Conservation (phyloP, 2,113 vertebrate species). For the Anolis carolinensis region DNA sequence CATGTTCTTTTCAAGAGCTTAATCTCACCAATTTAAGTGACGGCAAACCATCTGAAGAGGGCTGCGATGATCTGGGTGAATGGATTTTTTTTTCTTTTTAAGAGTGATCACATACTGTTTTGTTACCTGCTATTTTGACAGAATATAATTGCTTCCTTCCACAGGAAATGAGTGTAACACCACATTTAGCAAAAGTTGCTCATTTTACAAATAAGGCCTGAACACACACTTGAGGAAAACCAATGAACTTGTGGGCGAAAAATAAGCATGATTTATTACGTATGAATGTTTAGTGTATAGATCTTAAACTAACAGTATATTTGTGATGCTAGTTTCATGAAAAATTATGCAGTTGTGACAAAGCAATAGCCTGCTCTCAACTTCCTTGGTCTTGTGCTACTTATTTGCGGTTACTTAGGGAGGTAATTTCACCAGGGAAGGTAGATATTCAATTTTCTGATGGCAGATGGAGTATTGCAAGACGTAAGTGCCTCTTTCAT, state of each 20-base stretch:
- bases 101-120: background rate
- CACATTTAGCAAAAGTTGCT: constrained; percentile 14
- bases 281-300: background rate
- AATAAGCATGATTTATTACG: background rate
- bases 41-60: background rate
- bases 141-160: background rate
- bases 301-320: constrained; percentile 29
- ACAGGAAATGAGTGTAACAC: background rate
- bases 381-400: constrained; percentile 3
- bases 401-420: background rate
- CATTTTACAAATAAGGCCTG: constrained; percentile 4
- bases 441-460: background rate
- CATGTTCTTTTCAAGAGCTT: background rate
- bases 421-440: background rate
- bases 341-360: background rate
- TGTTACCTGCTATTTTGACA: background rate
- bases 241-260: constrained; percentile 23
- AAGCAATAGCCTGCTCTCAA: background rate
- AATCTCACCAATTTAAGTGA: background rate
- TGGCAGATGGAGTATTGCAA: background rate
- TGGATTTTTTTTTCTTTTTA: background rate
- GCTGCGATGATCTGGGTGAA: background rate
- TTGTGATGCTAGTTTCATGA: no score
- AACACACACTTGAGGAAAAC: constrained; percentile 26
- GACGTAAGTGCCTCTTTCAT: background rate